A percentile compares a stretch with the other conserved stretches of the same genome.
Evolutionary conservation across 2,888 invertebrate genomes (phyloP).

Genomic region (Autographa pulchrina): DNA sequence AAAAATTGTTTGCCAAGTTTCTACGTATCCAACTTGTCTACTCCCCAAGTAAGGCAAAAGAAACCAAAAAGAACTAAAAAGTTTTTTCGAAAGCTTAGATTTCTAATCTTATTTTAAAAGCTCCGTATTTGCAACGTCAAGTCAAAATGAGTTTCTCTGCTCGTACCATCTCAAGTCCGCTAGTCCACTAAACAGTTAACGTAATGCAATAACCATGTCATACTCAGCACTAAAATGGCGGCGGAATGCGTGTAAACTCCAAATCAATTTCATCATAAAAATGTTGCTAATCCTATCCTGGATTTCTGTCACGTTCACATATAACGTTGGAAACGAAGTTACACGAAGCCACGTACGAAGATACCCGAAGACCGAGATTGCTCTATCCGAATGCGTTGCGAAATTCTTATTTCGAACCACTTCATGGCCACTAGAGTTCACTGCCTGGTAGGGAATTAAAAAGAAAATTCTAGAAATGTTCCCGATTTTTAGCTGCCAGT

Average conservation of each 20-base stretch:
- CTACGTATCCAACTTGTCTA: no score
- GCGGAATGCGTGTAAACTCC: constrained; percentile 64
- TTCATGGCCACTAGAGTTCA: constrained; percentile 64
- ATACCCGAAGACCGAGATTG: constrained; percentile 72
- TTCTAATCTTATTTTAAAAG: no score
- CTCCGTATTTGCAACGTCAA: no score
- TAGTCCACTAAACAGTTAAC: constrained; percentile 2
- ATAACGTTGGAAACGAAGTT: constrained; percentile 71
- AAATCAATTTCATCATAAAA: constrained; percentile 73
- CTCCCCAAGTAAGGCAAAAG: no score
- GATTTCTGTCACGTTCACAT: constrained; percentile 80
- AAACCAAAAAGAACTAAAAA: no score
- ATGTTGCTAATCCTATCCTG: constrained; percentile 71
- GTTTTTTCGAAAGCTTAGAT: no score
- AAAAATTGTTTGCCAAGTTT: no score
- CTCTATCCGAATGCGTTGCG: constrained; percentile 76
- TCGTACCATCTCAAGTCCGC: not conserved
- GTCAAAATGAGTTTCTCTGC: no score
- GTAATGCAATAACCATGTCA: constrained; percentile 57
- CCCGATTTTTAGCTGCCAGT: constrained; percentile 12
- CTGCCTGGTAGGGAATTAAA: constrained; percentile 42
- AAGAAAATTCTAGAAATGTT: constrained; percentile 29
- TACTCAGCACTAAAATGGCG: constrained; percentile 53
- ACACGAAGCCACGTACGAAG: constrained; percentile 70
- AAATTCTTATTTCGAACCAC: constrained; percentile 70